Evolutionary conservation across 64 coral and sea anemone species (phyloP).

Genomic region (Anthopleura sola): DNA sequence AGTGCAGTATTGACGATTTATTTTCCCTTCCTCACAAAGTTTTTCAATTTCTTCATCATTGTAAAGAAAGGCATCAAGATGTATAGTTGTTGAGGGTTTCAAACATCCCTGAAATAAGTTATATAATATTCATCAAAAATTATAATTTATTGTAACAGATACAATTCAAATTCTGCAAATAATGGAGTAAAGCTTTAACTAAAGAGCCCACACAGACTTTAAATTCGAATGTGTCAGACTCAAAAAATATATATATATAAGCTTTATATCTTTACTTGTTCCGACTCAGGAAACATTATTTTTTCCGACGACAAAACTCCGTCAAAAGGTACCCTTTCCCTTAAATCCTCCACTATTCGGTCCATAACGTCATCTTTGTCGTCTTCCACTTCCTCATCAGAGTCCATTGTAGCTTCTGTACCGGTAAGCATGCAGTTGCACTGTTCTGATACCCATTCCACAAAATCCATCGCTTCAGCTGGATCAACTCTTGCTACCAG

Average conservation of each 20-base stretch:
- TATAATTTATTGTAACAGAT: not conserved
- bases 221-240: too few species aligned
- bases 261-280: not conserved
- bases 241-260: too few species aligned
- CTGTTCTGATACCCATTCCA: slow-evolving; percentile 64
- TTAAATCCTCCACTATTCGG: slow-evolving; percentile 62
- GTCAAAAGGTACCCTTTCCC: slow-evolving; percentile 45
- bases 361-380: slow-evolving; percentile 38
- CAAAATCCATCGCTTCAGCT: slow-evolving; percentile 36
- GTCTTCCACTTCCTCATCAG: not conserved
- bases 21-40: slow-evolving; percentile 60
- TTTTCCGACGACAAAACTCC: slow-evolving; percentile 59
- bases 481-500: slow-evolving; percentile 60
- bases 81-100: slow-evolving; percentile 50
- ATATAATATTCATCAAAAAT: not conserved
- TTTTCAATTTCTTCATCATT: slow-evolving; percentile 75
- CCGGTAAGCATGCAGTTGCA: slow-evolving; percentile 17
- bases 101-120: slow-evolving; percentile 26
- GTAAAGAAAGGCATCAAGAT: slow-evolving; percentile 85
- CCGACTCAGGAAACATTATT: slow-evolving; percentile 48
- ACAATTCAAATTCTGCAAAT: not conserved
- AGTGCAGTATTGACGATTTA: slow-evolving; percentile 73
- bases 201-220: too few species aligned
- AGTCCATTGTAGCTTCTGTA: not conserved
- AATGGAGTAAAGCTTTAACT: too few species aligned